A percentile compares a stretch with the other conserved stretches of the same genome.
These are phyloP conservation scores for Chrysopilus asiliformis DNA, from an alignment of 2,888 invertebrate genomes.

Conservation along the genomic window DNA sequence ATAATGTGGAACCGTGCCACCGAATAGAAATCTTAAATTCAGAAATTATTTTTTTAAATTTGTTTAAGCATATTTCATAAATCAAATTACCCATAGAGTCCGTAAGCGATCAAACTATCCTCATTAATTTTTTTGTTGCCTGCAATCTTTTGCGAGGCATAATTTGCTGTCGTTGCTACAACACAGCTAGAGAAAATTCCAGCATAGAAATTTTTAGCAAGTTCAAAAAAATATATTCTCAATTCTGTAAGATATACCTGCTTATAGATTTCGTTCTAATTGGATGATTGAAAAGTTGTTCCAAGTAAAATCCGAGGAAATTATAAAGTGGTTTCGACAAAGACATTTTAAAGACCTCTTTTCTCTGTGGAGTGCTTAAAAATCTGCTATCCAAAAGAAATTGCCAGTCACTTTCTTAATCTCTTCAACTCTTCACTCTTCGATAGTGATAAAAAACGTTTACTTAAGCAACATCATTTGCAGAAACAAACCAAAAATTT, in stretches of 20 bases:
- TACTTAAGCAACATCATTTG: too few relatives aligned
- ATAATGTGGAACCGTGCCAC: slow-evolving; percentile 65
- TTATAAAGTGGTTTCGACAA: slow-evolving; percentile 52
- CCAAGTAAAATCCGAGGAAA: slow-evolving; percentile 55
- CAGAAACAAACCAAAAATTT: too few relatives aligned
- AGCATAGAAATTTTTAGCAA: slow-evolving; percentile 2
- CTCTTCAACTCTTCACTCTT: too few relatives aligned
- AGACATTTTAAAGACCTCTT: too few relatives aligned
- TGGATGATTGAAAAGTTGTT: slow-evolving; percentile 60
- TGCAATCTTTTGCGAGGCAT: slow-evolving; percentile 57
- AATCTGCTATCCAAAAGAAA: too few relatives aligned
- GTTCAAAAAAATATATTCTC: neutral
- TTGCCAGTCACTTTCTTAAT: too few relatives aligned
- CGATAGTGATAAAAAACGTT: too few relatives aligned
- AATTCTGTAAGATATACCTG: slow-evolving; percentile 42
- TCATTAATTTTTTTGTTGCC: slow-evolving; percentile 48
- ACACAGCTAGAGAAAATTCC: slow-evolving; percentile 45
- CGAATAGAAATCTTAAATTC: slow-evolving; percentile 55
- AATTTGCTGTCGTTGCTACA: slow-evolving; percentile 57
- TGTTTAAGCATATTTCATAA: slow-evolving; percentile 1
- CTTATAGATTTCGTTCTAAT: slow-evolving; percentile 66
- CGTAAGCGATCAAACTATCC: slow-evolving; percentile 59
- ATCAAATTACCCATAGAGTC: slow-evolving; percentile 52
- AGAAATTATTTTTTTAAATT: neutral
- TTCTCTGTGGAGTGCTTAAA: too few relatives aligned